phyloP scores from a whole-genome alignment of 2,797 vertebrate species.

The Podarcis lilfordi region DNA sequence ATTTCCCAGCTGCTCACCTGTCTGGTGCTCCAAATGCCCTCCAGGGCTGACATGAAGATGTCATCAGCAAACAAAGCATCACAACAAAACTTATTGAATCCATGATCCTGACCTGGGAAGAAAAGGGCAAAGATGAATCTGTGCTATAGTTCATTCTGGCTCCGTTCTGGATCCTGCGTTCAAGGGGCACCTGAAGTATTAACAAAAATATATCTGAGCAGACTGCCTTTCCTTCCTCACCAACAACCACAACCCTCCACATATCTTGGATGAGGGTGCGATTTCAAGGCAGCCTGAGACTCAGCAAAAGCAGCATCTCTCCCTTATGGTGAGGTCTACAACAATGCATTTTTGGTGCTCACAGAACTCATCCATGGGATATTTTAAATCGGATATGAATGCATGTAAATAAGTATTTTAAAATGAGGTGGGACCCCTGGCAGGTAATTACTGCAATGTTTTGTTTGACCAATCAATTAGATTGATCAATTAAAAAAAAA shows the following conservation, averaged over 20 bases:
- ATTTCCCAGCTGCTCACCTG: background rate
- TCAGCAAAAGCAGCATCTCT: background rate
- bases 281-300: background rate
- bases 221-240: background rate
- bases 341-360: background rate
- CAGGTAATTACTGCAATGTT: background rate
- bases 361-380: background rate
- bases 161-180: background rate
- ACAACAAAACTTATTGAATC: constrained; percentile 7
- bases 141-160: background rate
- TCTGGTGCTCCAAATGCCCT: background rate
- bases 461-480: background rate
- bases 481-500: background rate
- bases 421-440: background rate
- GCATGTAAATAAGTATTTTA: background rate
- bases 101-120: constrained; percentile 5
- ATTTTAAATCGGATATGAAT: background rate
- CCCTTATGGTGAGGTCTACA: background rate
- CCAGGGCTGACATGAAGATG: background rate
- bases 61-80: background rate
- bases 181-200: background rate
- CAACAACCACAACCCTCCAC: background rate
- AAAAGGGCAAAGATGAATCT: background rate
- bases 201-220: background rate
- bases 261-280: background rate